These are phyloP conservation scores for Anastatus disparis DNA, from an alignment of 1,140 invertebrate genomes.

Conservation along the genomic window DNA sequence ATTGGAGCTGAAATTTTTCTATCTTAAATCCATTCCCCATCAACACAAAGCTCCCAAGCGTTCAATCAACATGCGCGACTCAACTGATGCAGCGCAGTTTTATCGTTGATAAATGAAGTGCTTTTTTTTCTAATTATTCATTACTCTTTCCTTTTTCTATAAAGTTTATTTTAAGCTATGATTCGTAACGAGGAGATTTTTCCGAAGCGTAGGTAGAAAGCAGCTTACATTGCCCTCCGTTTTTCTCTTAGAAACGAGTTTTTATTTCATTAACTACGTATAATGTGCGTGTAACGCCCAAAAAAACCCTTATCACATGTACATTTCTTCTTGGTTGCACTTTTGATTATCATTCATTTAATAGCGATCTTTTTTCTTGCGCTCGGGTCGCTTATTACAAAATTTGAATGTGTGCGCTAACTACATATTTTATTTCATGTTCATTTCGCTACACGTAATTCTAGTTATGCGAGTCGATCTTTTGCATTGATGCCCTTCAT, in stretches of 20 bases:
- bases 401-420: not conserved
- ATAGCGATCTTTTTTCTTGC: not conserved
- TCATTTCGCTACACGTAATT: not conserved
- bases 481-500: conserved; percentile 10
- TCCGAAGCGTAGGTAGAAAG: not conserved
- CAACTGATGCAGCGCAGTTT: not conserved
- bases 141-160: not conserved
- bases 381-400: not conserved
- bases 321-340: conserved; percentile 38
- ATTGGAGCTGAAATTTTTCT: not conserved
- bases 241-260: conserved; percentile 16
- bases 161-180: not conserved
- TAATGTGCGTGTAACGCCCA: conserved; percentile 4
- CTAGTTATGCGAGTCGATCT: conserved; percentile 8
- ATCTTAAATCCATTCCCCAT: too few species aligned
- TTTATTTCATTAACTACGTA: conserved; percentile 5
- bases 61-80: not conserved
- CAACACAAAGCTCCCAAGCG: not conserved
- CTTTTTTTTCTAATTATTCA: not conserved
- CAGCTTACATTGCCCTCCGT: not conserved
- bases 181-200: not conserved
- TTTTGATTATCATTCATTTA: conserved; percentile 43
- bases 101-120: not conserved
- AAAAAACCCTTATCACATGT: conserved; percentile 36
- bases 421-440: not conserved